A percentile compares a stretch with the other conserved stretches of the same genome.
These are phyloP conservation scores for Rhopilema esculentum DNA, from an alignment of 30 jellyfish, hydroid and myxozoan species.

Conservation along the genomic window DNA sequence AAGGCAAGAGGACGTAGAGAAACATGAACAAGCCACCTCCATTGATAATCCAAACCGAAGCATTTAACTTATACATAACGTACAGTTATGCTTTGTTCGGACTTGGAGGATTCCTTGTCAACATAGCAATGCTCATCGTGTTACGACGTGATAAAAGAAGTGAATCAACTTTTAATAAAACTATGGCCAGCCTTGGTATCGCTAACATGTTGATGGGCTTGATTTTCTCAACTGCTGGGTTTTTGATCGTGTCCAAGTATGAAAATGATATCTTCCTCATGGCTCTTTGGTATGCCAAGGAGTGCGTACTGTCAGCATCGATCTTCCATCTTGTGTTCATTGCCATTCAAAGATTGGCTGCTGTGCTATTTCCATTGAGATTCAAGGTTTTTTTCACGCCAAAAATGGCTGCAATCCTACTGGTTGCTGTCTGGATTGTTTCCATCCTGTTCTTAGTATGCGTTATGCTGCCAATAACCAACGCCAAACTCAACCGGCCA, in stretches of 20 bases:
- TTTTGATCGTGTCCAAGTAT: too few species aligned
- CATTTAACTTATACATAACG: too few species aligned
- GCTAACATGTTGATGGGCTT: slow-evolving; percentile 9
- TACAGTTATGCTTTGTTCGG: too few species aligned
- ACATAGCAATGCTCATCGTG: background rate
- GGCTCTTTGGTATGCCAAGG: background rate
- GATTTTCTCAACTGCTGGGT: background rate
- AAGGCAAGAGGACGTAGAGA: too few species aligned
- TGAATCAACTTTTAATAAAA: background rate
- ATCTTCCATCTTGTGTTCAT: slow-evolving; percentile 14
- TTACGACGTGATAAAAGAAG: background rate
- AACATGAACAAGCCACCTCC: too few species aligned
- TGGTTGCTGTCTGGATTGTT: slow-evolving; percentile 7
- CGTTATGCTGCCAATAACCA: background rate
- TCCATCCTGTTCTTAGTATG: background rate
- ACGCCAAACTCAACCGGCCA: background rate
- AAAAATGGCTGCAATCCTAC: background rate
- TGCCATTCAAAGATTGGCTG: slow-evolving; percentile 21
- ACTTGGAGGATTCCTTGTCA: slow-evolving; percentile 16
- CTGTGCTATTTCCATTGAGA: slow-evolving; percentile 8
- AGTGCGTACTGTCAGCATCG: background rate
- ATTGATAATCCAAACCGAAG: too few species aligned
- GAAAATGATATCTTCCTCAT: background rate
- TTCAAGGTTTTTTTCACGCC: background rate
- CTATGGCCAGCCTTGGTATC: slow-evolving; percentile 16